A percentile compares a stretch with the other conserved stretches of the same genome.
These are phyloP conservation scores for Sicus ferrugineus DNA, from an alignment of 2,888 invertebrate species.

Conservation along the genomic window DNA sequence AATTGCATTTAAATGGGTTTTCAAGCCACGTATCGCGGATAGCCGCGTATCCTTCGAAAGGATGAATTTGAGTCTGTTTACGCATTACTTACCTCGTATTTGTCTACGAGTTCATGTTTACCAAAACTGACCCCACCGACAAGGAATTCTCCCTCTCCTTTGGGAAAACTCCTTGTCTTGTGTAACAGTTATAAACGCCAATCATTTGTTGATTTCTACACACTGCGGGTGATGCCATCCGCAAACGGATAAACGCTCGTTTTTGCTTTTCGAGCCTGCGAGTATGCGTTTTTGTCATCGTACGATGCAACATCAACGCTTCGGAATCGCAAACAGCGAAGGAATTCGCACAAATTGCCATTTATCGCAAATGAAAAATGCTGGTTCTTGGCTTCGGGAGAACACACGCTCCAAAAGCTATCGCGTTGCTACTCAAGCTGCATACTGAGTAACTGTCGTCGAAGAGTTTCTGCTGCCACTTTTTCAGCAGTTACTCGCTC, in stretches of 20 bases:
- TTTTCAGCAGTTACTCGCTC: conserved; percentile 1
- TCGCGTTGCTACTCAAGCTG: conserved; percentile 44
- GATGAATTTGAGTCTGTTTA: no score
- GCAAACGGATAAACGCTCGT: conserved; percentile 5
- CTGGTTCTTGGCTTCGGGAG: conserved; percentile 27
- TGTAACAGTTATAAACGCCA: not conserved
- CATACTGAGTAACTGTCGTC: conserved; percentile 43
- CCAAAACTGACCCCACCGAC: no score
- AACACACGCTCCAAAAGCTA: conserved; percentile 45
- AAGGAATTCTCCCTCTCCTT: no score
- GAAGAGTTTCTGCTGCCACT: conserved; percentile 16
- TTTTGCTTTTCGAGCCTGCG: conserved; percentile 29
- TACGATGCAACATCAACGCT: conserved; percentile 6
- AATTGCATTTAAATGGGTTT: no score
- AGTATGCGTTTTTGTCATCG: not conserved
- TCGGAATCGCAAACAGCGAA: conserved; percentile 37
- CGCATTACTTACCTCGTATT: no score
- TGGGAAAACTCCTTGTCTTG: no score
- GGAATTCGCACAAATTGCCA: conserved; percentile 48
- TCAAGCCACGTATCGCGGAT: no score
- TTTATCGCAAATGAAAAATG: conserved; percentile 36
- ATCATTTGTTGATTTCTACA: not conserved
- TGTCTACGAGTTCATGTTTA: no score
- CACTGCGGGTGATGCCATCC: conserved; percentile 25
- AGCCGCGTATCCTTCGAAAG: no score